A percentile compares a stretch with the other conserved stretches of the same genome.
phyloP scores from a whole-genome alignment of 1,140 invertebrate genomes.

The Stegodyphus dumicola region DNA sequence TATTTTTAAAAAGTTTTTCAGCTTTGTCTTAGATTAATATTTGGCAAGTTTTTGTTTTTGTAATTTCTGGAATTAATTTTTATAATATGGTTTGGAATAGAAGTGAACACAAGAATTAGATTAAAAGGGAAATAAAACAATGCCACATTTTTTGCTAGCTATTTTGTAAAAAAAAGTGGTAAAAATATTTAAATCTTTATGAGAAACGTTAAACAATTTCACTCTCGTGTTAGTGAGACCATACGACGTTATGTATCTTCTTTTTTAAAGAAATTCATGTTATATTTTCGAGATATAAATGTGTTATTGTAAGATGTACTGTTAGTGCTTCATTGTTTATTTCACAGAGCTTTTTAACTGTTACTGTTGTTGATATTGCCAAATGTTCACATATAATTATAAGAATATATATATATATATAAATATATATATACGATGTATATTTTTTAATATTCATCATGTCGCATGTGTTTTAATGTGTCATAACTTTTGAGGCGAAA shows the following conservation, averaged over 20 bases:
- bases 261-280: conserved; percentile 4
- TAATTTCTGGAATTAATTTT: no score
- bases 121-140: no score
- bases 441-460: conserved; percentile 61
- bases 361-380: conserved; percentile 60
- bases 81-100: no score
- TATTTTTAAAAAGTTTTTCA: no score
- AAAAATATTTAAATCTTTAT: no score
- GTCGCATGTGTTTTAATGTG: conserved; percentile 57
- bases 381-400: conserved; percentile 51
- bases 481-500: conserved; percentile 49
- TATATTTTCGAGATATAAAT: conserved; percentile 56
- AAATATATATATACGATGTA: conserved; percentile 60
- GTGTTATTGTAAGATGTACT: conserved; percentile 45
- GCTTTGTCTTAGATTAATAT: no score
- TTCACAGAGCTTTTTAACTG: conserved; percentile 61
- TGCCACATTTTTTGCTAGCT: no score
- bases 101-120: no score
- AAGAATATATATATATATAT: conserved; percentile 46
- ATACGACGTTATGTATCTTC: neutral
- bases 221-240: no score
- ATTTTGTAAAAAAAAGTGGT: no score
- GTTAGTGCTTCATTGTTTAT: conserved; percentile 60
- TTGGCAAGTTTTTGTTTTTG: no score
- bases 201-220: no score